Evolutionary conservation across 2,888 invertebrate species (phyloP), one percentile per base, ranked within the genome.

Genomic region (Volucella inanis): DNA sequence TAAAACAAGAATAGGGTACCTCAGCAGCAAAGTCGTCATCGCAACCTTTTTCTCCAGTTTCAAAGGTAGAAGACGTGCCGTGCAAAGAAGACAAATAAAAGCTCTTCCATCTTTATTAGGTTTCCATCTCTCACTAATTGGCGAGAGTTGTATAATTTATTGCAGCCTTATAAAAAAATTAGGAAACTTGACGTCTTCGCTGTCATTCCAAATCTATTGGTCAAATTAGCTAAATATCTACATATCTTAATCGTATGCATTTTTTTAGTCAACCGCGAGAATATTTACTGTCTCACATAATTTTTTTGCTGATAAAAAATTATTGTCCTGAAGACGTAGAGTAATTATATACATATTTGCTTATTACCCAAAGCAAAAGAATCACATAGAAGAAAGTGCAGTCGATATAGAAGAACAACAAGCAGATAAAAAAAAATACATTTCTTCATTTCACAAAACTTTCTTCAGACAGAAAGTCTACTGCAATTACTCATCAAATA

Each of bases 141-240:
- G 18, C 45, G 38, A 75, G 55, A 76, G 64, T 70, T 81, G 76
- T 76, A 81, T 70, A 76, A 81, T 76, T 70, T 59, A 39, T 68
- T 15, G 22, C 47, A 59, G 31, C 74, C 61, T 61, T 55, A 70
- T 14, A 70, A 41, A 71, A 47, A n/a, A 71, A 62, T 64, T 71
- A 61, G 62, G 78, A 49, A 74, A 79, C 31, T 75, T 55, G 62
- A 62, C 62, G 38, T 75, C 49, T 74, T 72, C 22, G 22, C 67
- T 62, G 38, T 55, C 68, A 83, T 83, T 74, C 62, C 67, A 57
- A 31, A 31, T 31, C 6, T 31, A 4, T 75, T 75, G 64, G 52
- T 43, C 47, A 72, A 67, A 54, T 18, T 50, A 45, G 1, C 49
- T 49, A 59, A 67, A 62, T 54, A 72, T 12, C 22, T 49, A 38